Percentiles rank a stretch among this genome's conserved stretches.
Evolutionary conservation across 1,140 invertebrate genomes (phyloP).

Genomic region (Anthonomus grandis): DNA sequence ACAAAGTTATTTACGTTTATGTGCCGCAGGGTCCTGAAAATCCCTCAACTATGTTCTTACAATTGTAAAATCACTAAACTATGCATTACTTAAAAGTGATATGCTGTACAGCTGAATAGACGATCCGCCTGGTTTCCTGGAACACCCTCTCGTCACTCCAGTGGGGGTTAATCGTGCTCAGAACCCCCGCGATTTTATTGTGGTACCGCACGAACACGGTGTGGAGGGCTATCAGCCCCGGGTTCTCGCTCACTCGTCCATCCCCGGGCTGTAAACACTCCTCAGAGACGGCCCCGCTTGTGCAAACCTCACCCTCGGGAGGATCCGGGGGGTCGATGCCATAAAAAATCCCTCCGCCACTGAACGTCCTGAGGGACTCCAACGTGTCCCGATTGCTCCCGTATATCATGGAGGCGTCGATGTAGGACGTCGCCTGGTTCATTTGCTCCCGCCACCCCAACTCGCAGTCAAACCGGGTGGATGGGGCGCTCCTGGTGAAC

Average conservation of each 20-base stretch:
- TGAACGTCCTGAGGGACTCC: slow-evolving; percentile 67
- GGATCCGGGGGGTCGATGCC: slow-evolving; percentile 57
- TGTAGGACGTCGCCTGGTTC: slow-evolving; percentile 80
- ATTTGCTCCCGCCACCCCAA: slow-evolving; percentile 72
- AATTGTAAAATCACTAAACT: no score
- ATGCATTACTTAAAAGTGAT: slow-evolving; percentile 70
- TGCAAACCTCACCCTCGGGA: slow-evolving; percentile 56
- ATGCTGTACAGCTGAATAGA: slow-evolving; percentile 80
- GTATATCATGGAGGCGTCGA: slow-evolving; percentile 91
- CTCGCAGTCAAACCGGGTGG: slow-evolving; percentile 65
- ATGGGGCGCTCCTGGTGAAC: slow-evolving; percentile 69
- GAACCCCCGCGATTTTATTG: slow-evolving; percentile 78
- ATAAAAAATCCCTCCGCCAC: slow-evolving; percentile 67
- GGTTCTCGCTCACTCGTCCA: slow-evolving; percentile 78
- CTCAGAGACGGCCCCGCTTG: slow-evolving; percentile 62
- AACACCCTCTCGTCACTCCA: slow-evolving; percentile 86
- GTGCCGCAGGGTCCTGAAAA: no score
- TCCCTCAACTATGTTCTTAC: no score
- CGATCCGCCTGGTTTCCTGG: slow-evolving; percentile 82
- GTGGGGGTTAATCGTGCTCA: slow-evolving; percentile 75
- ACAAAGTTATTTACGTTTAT: no score
- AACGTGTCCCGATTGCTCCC: slow-evolving; percentile 78
- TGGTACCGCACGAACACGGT: slow-evolving; percentile 87
- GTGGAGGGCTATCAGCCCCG: slow-evolving; percentile 81
- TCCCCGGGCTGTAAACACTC: slow-evolving; percentile 76